Evolutionary conservation across 2,888 invertebrate species (phyloP), one percentile per base, ranked within the genome.

Genomic region (Diplolepis rosae): DNA sequence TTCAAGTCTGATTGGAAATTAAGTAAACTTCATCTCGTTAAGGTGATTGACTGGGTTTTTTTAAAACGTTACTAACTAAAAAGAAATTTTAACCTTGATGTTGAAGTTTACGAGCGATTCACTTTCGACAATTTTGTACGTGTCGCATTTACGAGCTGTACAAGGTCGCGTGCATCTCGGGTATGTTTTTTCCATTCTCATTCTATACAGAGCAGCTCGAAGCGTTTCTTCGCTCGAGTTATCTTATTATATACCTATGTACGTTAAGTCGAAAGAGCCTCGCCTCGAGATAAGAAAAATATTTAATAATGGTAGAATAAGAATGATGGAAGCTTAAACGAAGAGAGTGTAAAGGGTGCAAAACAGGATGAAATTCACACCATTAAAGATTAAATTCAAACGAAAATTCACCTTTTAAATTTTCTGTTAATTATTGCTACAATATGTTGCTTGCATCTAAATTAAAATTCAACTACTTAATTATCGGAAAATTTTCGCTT

Each of bases 281-380:
- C 27, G 54, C 66, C 30, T 54, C 45, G 74, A 61, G 71, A 77
- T 66, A 76, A 69, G 73, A 75, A 80, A 82, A 82, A 80, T 79
- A 80, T 80, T 76, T 80, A 80, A 80, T 82, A 81, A 78, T 69
- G 73, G 78, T 77, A 79, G 80, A 83, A 78, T 74, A 24, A 61
- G 61, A 61, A 61, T n/a, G 61, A 22, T 35, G 24, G 22, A 39
- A 24, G 35, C 39, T 9, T n/a, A 22, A 61, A 61, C 24, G 7
- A 56, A 61, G 7, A 39, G 61, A 61, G 61, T 39, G 7, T 24
- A 39, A 9, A 45, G 18, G 45, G 18, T 9, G 9, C 18, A 18
- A 11, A 9, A n/a, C n/a, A n/a, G 6, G 24, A 61, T 24, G 7
- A 39, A 61, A 61, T 61, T 39, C 35, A 39, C 61, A 61, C 39